Percentiles rank a stretch among this genome's conserved stretches.
phyloP scores from a whole-genome alignment of 1,140 invertebrate species.

The Globodera ellingtonae region DNA sequence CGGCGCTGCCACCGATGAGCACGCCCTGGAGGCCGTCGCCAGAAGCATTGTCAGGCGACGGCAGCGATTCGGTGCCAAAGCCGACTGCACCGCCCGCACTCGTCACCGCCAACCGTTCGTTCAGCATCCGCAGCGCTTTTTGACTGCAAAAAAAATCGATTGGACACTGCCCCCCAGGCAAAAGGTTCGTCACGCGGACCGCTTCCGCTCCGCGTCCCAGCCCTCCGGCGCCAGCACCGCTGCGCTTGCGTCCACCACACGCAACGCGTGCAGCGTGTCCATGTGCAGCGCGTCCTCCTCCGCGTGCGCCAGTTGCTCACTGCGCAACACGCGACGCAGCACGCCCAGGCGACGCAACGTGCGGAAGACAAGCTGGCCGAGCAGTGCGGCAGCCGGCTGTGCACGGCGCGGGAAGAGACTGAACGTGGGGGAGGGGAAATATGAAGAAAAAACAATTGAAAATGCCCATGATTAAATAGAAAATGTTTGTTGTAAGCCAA shows the following conservation, averaged over 20 bases:
- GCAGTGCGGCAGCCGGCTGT: conserved; percentile 32
- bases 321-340: conserved; percentile 14
- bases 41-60: not conserved
- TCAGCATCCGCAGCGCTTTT: conserved; percentile 38
- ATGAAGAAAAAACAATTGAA: no score
- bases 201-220: conserved; percentile 39
- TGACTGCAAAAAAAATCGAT: conserved; percentile 34
- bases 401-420: conserved; percentile 35
- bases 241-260: conserved; percentile 2
- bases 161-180: not conserved
- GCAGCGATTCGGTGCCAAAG: not conserved
- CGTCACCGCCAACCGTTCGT: conserved; percentile 30
- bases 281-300: conserved; percentile 20
- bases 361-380: conserved; percentile 14
- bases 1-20: no score
- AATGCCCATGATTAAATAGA: conserved; percentile 22
- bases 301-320: conserved; percentile 9
- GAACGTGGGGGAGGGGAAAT: not conserved
- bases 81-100: not conserved
- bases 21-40: not conserved
- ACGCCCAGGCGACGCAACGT: conserved; percentile 20
- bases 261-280: conserved; percentile 15
- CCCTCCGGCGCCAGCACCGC: conserved; percentile 27
- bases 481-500: not conserved
- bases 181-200: conserved; percentile 23